Base-by-base conservation (phyloP, 2,888 invertebrate genomes). In the Chrysina gloriosa region DNA sequence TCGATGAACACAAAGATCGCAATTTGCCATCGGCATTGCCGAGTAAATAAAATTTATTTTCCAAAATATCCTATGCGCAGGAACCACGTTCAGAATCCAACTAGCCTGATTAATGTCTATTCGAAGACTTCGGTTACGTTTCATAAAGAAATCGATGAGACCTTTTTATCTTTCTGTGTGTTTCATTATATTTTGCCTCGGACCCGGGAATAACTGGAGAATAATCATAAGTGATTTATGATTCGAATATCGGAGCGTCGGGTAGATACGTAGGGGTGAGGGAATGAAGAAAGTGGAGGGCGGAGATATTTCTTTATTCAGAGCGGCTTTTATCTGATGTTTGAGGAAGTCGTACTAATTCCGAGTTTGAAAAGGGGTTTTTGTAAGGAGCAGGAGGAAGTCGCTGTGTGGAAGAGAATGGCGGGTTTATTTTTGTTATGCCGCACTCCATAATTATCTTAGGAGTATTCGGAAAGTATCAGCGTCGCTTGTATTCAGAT, bases 201-300 rank as follows among this genome's bases (percentile, higher is more conserved):
- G 42, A 27, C 52, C 27, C 9, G 31, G n/a, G 19, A 52, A 31
- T 52, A 31, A 29, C 45, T 21, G 29, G 31, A 31, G 52, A 31
- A 52, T 52, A 52, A 31, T 52, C 52, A 52, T 52, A 52, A 52
- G 52, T 52, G 52, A 52, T 52, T 52, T 52, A 52, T 52, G 52
- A 52, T 31, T 52, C 29, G 16, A 29, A 52, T 52, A 52, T 27
- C 52, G 52, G 2, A 14, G 52, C n/a, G 16, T 52, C 52, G 52
- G 52, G 9, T 2, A 14, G 5, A 16, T 7, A 16, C 7, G 16
- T 14, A 19, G 14, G 11, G 42, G 6, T 14, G 45, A 21, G 45
- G 45, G 21, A 21, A 9, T 45, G 45, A 3, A 14, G n/a, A n/a
- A 23, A 48, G 25, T 11, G 47, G 23, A 9, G 11, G 29, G 2